A percentile compares a stretch with the other conserved stretches of the same genome.
phyloP scores from a whole-genome alignment of 2,888 invertebrate species.

The Orthosia gracilis region DNA sequence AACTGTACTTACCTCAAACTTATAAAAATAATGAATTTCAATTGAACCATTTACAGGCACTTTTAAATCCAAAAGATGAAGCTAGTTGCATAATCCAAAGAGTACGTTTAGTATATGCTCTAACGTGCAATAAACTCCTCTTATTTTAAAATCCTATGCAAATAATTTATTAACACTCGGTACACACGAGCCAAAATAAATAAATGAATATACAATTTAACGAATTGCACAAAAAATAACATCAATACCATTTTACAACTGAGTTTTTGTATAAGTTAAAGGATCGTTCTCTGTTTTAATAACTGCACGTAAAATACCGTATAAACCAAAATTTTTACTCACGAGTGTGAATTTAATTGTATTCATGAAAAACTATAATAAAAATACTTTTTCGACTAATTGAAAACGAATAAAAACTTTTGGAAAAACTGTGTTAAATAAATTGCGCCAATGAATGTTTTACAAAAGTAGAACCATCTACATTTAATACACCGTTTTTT shows the following conservation, averaged over 20 bases:
- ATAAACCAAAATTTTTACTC: not conserved
- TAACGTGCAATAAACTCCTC: no score
- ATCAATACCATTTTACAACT: not conserved
- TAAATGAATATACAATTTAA: constrained; percentile 9
- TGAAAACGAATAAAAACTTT: constrained; percentile 20
- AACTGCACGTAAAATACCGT: not conserved
- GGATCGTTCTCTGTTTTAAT: constrained; percentile 16
- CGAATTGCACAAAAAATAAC: not conserved
- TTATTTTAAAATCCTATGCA: not conserved
- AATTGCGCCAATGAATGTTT: constrained; percentile 8
- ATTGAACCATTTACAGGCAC: no score
- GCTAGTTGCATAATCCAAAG: no score
- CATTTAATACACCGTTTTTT: constrained; percentile 8
- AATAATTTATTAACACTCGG: not conserved
- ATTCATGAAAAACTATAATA: constrained; percentile 12
- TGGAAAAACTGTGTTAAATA: not conserved
- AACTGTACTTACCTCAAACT: not conserved
- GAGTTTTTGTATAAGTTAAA: constrained; percentile 2
- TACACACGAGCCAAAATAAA: not conserved
- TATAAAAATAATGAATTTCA: no score
- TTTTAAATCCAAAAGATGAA: no score
- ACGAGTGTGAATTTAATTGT: constrained; percentile 4
- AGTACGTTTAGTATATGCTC: no score
- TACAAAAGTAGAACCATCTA: not conserved
- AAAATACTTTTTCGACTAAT: constrained; percentile 11